phyloP scores from a whole-genome alignment of 2,113 vertebrate species.

The Silurus asotus region DNA sequence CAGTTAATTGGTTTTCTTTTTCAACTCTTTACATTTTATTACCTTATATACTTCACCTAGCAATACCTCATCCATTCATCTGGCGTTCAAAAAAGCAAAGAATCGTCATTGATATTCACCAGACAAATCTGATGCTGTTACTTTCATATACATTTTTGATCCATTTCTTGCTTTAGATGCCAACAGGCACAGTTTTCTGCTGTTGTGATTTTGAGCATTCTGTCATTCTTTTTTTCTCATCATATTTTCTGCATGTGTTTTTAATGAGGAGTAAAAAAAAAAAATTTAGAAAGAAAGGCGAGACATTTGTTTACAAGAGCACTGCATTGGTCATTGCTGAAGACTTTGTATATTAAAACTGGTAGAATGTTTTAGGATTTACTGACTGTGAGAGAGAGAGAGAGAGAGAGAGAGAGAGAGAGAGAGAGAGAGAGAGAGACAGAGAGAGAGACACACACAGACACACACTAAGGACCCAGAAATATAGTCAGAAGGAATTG shows the following conservation, averaged over 20 bases:
- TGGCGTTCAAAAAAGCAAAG: background rate
- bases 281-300: background rate
- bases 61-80: background rate
- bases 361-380: background rate
- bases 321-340: too few species aligned
- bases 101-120: background rate
- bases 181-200: background rate
- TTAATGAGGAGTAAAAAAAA: background rate
- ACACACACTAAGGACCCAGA: background rate
- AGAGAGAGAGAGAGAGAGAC: too few species aligned
- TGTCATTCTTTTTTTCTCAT: background rate
- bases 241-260: background rate
- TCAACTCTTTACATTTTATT: background rate
- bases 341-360: background rate
- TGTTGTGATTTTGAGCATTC: background rate
- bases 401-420: too few species aligned
- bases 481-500: background rate
- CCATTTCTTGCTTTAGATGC: background rate
- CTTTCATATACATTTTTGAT: background rate
- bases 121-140: background rate
- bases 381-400: background rate
- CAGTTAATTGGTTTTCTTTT: background rate
- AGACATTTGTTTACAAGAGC: background rate
- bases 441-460: too few species aligned
- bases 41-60: background rate